Evolutionary conservation across 2,888 invertebrate genomes (phyloP).

Genomic region (Scrobipalpa costella): DNA sequence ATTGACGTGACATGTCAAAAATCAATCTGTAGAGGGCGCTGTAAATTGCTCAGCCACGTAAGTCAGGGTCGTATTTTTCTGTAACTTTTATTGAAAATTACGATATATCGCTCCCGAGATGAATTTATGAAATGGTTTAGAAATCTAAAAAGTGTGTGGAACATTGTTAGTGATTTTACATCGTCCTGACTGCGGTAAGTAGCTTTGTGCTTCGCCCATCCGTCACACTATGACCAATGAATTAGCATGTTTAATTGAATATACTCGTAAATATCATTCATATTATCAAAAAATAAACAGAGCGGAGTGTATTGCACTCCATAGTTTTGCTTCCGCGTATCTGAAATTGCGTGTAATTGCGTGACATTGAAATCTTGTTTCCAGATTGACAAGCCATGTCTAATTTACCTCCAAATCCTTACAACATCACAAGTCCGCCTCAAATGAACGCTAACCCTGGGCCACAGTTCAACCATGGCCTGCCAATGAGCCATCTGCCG

Average conservation of each 20-base stretch:
- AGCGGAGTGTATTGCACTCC: slow-evolving; percentile 29
- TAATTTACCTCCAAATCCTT: slow-evolving; percentile 71
- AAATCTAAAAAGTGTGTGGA: slow-evolving; percentile 53
- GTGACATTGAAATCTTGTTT: slow-evolving; percentile 41
- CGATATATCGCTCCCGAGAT: slow-evolving; percentile 59
- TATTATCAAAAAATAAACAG: slow-evolving; percentile 61
- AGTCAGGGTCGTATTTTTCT: slow-evolving; percentile 78
- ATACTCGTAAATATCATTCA: slow-evolving; percentile 54
- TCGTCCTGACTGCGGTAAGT: slow-evolving; percentile 62
- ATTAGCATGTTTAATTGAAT: slow-evolving; percentile 71
- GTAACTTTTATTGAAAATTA: slow-evolving; percentile 63
- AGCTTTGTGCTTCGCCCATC: slow-evolving; percentile 52
- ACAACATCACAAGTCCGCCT: slow-evolving; percentile 57
- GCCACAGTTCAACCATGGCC: slow-evolving; percentile 51
- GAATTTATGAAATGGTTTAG: slow-evolving; percentile 71
- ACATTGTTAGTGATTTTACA: slow-evolving; percentile 56
- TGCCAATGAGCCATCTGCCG: slow-evolving; percentile 58
- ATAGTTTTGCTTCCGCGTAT: slow-evolving; percentile 26
- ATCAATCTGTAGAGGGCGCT: slow-evolving; percentile 76
- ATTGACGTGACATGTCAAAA: slow-evolving; percentile 64
- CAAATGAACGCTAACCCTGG: slow-evolving; percentile 56
- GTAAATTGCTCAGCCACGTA: slow-evolving; percentile 77
- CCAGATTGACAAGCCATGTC: slow-evolving; percentile 76
- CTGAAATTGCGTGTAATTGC: neutral
- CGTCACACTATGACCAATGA: slow-evolving; percentile 63